Conservation (phyloP, 2,888 invertebrate genomes). For the Diloba caeruleocephala region DNA sequence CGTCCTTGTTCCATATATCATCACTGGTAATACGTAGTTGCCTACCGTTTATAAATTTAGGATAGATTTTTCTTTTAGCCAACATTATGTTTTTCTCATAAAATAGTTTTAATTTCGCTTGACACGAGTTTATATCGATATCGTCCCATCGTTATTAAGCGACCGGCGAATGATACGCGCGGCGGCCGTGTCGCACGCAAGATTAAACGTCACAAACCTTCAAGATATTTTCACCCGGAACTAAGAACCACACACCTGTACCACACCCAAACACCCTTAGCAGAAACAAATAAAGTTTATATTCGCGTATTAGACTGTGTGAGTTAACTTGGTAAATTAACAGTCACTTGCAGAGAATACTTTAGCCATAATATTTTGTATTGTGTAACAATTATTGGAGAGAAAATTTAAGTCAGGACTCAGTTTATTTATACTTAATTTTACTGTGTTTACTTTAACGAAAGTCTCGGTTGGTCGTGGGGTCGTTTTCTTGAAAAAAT, state of each 20-base stretch:
- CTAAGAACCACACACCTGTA: slow-evolving; percentile 59
- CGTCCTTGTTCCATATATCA: too few species aligned
- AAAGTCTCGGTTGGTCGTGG: too few species aligned
- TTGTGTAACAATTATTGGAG: slow-evolving; percentile 65
- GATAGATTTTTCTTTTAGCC: too few species aligned
- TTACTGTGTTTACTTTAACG: slow-evolving; percentile 15
- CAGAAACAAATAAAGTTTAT: slow-evolving; percentile 48
- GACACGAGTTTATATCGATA: slow-evolving; percentile 32
- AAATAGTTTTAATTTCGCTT: too few species aligned
- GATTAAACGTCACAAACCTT: slow-evolving; percentile 89
- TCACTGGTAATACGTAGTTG: too few species aligned
- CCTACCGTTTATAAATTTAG: too few species aligned
- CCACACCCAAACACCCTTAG: slow-evolving; percentile 54
- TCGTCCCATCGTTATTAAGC: slow-evolving; percentile 63
- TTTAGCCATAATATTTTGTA: slow-evolving; percentile 63
- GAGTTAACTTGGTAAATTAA: slow-evolving; percentile 54
- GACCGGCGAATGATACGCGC: slow-evolving; percentile 84
- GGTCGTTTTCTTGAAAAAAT: too few species aligned
- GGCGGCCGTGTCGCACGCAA: slow-evolving; percentile 85
- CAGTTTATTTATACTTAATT: slow-evolving; percentile 42
- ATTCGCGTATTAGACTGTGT: slow-evolving; percentile 32
- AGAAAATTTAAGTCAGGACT: slow-evolving; percentile 54
- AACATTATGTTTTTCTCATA: too few species aligned
- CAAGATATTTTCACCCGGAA: slow-evolving; percentile 71
- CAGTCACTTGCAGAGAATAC: slow-evolving; percentile 77